Conservation (phyloP, 2,888 invertebrate genomes). For the Globia sparganii region DNA sequence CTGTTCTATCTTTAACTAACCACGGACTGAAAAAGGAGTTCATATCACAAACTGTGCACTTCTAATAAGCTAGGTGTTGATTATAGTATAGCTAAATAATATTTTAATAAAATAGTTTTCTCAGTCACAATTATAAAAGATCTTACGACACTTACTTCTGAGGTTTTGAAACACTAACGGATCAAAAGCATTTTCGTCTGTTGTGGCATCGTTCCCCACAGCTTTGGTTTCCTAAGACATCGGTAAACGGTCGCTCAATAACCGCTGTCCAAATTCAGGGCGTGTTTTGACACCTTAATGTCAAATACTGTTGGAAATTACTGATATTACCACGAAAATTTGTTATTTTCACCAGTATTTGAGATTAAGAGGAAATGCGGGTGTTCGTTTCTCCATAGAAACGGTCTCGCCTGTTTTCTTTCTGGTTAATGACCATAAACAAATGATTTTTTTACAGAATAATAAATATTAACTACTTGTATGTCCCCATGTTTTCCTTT, state of each 20-base stretch:
- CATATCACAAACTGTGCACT: slow-evolving; percentile 32
- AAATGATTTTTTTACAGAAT: too few relatives aligned
- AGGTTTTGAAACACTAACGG: slow-evolving; percentile 4
- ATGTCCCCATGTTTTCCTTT: too few relatives aligned
- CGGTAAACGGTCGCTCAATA: background rate
- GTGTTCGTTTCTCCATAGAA: too few relatives aligned
- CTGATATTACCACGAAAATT: too few relatives aligned
- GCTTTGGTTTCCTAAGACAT: background rate
- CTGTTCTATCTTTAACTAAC: slow-evolving; percentile 11
- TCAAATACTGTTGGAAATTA: background rate
- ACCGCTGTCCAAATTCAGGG: background rate
- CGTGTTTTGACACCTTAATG: background rate
- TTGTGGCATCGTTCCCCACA: background rate
- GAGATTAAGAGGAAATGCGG: too few relatives aligned
- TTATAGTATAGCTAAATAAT: slow-evolving; percentile 22
- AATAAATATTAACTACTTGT: too few relatives aligned
- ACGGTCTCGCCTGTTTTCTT: too few relatives aligned
- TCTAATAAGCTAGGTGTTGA: slow-evolving; percentile 26
- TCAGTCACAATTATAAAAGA: background rate
- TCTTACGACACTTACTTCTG: slow-evolving; percentile 14
- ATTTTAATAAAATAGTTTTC: slow-evolving; percentile 9
- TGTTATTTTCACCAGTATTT: too few relatives aligned
- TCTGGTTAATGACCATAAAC: too few relatives aligned
- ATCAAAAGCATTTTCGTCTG: background rate
- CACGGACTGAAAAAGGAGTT: slow-evolving; percentile 38